Evolutionary conservation across 2,888 invertebrate species (phyloP).

Genomic region (Drosophila koepferae): DNA sequence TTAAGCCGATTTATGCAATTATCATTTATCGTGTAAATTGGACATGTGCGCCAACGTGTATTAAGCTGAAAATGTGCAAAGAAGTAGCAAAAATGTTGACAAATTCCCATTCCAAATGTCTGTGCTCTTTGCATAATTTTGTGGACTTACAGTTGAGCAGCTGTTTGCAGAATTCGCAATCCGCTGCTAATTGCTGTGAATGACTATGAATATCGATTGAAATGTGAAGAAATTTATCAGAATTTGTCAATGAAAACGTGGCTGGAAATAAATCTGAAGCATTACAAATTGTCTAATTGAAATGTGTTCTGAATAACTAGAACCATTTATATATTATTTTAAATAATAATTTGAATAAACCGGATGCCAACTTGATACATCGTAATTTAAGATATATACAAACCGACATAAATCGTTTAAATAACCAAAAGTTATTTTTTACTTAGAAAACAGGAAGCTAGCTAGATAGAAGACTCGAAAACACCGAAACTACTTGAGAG

Average conservation of each 20-base stretch:
- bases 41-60: constrained; percentile 58
- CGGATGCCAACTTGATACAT: neutral
- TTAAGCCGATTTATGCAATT: constrained; percentile 83
- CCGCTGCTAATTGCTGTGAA: constrained; percentile 35
- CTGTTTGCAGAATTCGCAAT: constrained; percentile 52
- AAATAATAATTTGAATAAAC: neutral
- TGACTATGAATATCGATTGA: constrained; percentile 26
- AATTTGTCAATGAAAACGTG: constrained; percentile 35
- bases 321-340: neutral
- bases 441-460: neutral
- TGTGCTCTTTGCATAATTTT: constrained; percentile 53
- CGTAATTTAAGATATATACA: neutral
- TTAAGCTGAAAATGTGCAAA: constrained; percentile 40
- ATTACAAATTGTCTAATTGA: constrained; percentile 35
- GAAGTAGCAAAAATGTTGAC: constrained; percentile 24
- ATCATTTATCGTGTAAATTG: constrained; percentile 73
- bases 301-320: neutral
- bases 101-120: constrained; percentile 26
- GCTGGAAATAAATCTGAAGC: neutral
- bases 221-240: constrained; percentile 7
- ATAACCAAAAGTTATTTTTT: neutral
- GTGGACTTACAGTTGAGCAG: constrained; percentile 45
- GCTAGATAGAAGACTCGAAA: neutral
- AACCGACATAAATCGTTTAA: neutral
- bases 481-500: neutral